phyloP scores from a whole-genome alignment of 2,888 invertebrate genomes.

The Teinopalpus imperialis region DNA sequence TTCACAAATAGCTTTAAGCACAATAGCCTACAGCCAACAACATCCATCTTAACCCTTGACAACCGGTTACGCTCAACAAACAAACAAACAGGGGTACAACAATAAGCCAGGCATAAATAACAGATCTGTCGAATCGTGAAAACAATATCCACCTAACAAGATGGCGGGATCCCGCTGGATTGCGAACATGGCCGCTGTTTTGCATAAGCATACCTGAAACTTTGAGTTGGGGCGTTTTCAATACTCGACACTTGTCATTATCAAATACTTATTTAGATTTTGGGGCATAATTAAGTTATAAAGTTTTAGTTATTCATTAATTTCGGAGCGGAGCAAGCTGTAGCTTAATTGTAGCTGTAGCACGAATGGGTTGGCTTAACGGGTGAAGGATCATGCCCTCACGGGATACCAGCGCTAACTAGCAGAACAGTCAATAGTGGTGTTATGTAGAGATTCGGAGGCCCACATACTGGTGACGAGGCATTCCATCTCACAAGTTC shows the following conservation, averaged over 20 bases:
- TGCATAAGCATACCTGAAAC: slow-evolving; percentile 39
- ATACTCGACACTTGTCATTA: not conserved
- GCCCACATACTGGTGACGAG: no score
- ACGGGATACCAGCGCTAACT: no score
- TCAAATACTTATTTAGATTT: no score
- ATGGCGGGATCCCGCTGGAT: slow-evolving; percentile 49
- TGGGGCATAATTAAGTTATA: no score
- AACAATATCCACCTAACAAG: slow-evolving; percentile 68
- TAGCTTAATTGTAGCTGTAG: no score
- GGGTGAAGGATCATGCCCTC: no score
- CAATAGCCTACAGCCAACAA: slow-evolving; percentile 27
- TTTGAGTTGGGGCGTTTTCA: not conserved
- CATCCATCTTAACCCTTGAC: slow-evolving; percentile 48
- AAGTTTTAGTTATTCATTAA: no score
- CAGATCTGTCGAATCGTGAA: slow-evolving; percentile 70
- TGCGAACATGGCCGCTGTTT: slow-evolving; percentile 47
- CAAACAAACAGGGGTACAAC: slow-evolving; percentile 48
- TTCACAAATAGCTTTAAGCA: slow-evolving; percentile 23
- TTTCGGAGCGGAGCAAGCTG: no score
- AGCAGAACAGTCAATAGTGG: no score
- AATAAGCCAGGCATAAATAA: slow-evolving; percentile 73
- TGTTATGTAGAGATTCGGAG: no score
- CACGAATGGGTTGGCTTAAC: no score
- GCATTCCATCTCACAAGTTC: no score
- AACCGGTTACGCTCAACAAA: slow-evolving; percentile 43